Evolutionary conservation across 2,113 vertebrate species (phyloP).

Genomic region (Aix galericulata): DNA sequence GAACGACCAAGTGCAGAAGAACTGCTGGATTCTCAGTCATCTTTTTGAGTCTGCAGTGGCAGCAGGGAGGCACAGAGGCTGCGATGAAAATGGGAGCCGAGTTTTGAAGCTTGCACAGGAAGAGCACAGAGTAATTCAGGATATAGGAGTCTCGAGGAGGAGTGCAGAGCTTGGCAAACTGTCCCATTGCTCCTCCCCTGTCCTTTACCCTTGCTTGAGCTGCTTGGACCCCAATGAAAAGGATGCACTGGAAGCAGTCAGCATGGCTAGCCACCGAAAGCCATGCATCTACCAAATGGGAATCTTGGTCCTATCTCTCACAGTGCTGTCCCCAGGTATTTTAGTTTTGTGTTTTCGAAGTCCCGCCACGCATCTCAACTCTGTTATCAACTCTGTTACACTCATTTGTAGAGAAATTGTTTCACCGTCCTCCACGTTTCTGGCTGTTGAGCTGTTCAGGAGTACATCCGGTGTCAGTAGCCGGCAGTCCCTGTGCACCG

Average conservation of each 20-base stretch:
- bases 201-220: neutral
- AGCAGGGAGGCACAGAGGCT: neutral
- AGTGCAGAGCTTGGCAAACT: neutral
- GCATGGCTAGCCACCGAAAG: neutral
- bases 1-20: neutral
- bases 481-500: neutral
- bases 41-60: neutral
- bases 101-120: neutral
- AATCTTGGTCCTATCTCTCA: no score
- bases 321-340: no score
- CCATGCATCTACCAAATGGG: no score
- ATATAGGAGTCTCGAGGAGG: neutral
- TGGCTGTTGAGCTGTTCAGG: neutral
- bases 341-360: neutral
- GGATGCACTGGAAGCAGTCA: neutral
- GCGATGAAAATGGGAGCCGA: neutral
- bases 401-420: neutral
- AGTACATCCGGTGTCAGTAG: neutral
- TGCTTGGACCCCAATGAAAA: neutral
- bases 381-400: neutral
- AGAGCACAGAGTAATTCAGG: neutral
- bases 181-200: neutral
- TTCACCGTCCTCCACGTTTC: neutral
- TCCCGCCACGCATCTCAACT: neutral
- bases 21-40: neutral